A percentile compares a stretch with the other conserved stretches of the same genome.
phyloP scores from a whole-genome alignment of 2,113 vertebrate species.

The Ornithorhynchus anatinus region DNA sequence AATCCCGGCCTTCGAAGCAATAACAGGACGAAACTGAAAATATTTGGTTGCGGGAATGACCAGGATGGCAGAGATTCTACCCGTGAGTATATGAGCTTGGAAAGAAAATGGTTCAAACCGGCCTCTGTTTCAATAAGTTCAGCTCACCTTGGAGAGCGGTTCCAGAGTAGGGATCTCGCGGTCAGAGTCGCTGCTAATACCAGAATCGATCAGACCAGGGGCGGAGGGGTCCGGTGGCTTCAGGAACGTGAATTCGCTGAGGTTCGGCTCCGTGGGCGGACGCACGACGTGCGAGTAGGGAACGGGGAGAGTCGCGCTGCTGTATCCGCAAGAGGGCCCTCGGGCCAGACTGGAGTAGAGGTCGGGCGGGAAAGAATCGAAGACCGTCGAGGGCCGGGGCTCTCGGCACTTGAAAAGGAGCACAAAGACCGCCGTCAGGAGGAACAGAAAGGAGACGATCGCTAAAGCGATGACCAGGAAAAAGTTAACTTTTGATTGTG shows the following conservation, averaged over 20 bases:
- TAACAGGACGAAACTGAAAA: too few species aligned
- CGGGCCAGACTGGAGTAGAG: constrained; percentile 20
- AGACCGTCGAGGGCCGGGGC: constrained; percentile 48
- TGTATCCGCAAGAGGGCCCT: constrained; percentile 30
- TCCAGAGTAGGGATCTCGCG: background rate
- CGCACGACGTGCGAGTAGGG: constrained; percentile 49
- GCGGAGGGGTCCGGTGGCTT: background rate
- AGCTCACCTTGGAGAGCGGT: constrained; percentile 29
- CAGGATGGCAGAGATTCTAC: too few species aligned
- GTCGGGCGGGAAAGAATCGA: constrained; percentile 45
- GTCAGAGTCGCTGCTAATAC: background rate
- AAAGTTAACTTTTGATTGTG: constrained; percentile 59
- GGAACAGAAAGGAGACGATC: constrained; percentile 62
- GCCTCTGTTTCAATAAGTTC: background rate
- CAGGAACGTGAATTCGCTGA: constrained; percentile 36
- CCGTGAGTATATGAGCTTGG: too few species aligned
- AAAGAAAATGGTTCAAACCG: background rate
- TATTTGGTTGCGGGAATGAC: too few species aligned
- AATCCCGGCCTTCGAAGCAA: too few species aligned
- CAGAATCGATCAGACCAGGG: background rate
- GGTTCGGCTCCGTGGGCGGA: constrained; percentile 7
- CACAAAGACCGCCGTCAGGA: constrained; percentile 61
- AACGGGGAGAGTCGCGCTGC: constrained; percentile 26
- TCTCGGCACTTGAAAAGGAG: constrained; percentile 65
- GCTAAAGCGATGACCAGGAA: constrained; percentile 62